phyloP scores from a whole-genome alignment of 2,797 vertebrate genomes.

The Manis pentadactyla region DNA sequence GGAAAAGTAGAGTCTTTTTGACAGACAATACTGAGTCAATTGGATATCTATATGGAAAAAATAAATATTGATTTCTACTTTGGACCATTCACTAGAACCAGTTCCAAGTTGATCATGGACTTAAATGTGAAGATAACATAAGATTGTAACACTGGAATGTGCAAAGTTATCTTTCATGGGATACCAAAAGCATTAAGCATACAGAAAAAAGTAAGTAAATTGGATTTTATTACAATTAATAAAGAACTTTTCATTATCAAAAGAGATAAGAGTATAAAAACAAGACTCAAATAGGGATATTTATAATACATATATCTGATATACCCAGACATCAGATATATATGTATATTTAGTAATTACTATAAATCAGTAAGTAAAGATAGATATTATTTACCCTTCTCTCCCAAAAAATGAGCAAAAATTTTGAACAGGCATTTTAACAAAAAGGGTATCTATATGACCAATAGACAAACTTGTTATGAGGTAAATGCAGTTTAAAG shows the following conservation, averaged over 20 bases:
- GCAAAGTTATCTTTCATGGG: neutral
- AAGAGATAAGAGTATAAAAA: neutral
- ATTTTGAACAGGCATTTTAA: neutral
- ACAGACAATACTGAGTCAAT: neutral
- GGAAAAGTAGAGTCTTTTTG: neutral
- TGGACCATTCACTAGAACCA: neutral
- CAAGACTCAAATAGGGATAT: neutral
- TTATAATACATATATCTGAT: neutral
- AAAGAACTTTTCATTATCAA: neutral
- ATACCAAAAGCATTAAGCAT: neutral
- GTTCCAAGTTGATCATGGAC: neutral
- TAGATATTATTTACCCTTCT: neutral
- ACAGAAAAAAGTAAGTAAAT: neutral
- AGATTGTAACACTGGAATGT: neutral
- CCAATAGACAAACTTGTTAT: neutral
- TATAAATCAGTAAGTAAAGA: conserved; percentile 27
- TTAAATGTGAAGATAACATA: neutral
- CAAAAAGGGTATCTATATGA: neutral
- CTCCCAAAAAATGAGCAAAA: neutral
- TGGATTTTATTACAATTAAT: conserved; percentile 10
- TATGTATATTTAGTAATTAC: neutral
- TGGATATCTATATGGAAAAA: neutral
- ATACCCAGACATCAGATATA: neutral
- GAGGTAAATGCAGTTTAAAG: neutral
- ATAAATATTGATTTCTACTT: neutral